A percentile compares a stretch with the other conserved stretches of the same genome.
Conservation (phyloP, 2,113 vertebrate genomes). For the Oncorhynchus nerka region DNA sequence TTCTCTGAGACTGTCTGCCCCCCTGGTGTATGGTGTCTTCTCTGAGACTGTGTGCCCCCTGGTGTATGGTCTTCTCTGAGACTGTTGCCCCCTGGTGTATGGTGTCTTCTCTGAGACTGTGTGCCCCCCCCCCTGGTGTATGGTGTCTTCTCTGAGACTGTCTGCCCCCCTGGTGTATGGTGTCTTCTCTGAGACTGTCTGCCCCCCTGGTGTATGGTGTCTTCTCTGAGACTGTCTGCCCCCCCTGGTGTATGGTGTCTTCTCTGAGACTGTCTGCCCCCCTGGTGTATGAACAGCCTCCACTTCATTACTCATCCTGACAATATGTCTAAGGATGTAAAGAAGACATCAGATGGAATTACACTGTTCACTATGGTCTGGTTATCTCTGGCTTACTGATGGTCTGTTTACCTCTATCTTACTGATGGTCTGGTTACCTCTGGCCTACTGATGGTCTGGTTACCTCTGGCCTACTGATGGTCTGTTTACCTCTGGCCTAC, state of each 20-base stretch:
- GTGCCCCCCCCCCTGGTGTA: neutral
- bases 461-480: too few relatives aligned
- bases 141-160: neutral
- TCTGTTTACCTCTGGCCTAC: too few relatives aligned
- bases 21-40: neutral
- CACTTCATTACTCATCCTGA: neutral
- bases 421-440: slow-evolving; percentile 24
- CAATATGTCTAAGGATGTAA: slow-evolving; percentile 17
- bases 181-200: neutral
- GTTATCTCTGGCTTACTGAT: too few relatives aligned
- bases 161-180: neutral
- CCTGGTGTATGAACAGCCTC: too few relatives aligned
- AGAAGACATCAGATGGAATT: too few relatives aligned
- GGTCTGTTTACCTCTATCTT: too few relatives aligned
- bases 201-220: too few relatives aligned
- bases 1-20: neutral
- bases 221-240: too few relatives aligned
- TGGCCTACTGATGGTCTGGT: too few relatives aligned
- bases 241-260: too few relatives aligned
- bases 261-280: neutral
- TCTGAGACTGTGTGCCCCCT: too few relatives aligned
- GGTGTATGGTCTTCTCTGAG: neutral
- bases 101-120: neutral
- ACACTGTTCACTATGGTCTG: too few relatives aligned
- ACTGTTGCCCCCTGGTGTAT: neutral